These are phyloP conservation scores for Frankliniella fusca DNA, from an alignment of 2,888 invertebrate species.

Conservation along the genomic window DNA sequence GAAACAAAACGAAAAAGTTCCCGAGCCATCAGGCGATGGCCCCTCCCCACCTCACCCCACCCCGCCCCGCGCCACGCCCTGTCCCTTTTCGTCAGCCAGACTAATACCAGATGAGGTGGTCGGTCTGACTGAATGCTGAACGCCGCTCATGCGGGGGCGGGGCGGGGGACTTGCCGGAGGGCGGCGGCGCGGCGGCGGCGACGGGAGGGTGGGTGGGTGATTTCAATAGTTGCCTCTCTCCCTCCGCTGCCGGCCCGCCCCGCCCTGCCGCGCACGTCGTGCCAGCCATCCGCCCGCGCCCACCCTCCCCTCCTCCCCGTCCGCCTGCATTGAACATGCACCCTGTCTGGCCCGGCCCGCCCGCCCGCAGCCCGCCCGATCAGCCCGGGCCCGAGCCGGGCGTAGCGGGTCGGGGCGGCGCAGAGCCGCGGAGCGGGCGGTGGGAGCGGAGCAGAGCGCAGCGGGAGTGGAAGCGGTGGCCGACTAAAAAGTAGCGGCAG, in stretches of 20 bases:
- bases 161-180: background rate
- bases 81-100: background rate
- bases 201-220: background rate
- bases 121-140: background rate
- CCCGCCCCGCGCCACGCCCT: background rate
- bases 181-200: background rate
- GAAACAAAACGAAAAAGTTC: no score
- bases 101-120: background rate
- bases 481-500: no score
- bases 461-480: no score
- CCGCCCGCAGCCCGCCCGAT: no score
- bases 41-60: background rate
- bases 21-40: no score
- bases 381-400: no score
- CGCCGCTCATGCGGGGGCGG: background rate
- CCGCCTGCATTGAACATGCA: background rate
- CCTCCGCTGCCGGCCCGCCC: background rate
- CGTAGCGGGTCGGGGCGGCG: no score
- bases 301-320: background rate
- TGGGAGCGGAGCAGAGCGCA: no score
- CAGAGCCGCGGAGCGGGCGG: no score
- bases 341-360: background rate
- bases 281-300: background rate
- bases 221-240: background rate
- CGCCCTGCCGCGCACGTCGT: background rate